Conservation (phyloP, 2,888 invertebrate species). For the Hedychridium roseum region DNA sequence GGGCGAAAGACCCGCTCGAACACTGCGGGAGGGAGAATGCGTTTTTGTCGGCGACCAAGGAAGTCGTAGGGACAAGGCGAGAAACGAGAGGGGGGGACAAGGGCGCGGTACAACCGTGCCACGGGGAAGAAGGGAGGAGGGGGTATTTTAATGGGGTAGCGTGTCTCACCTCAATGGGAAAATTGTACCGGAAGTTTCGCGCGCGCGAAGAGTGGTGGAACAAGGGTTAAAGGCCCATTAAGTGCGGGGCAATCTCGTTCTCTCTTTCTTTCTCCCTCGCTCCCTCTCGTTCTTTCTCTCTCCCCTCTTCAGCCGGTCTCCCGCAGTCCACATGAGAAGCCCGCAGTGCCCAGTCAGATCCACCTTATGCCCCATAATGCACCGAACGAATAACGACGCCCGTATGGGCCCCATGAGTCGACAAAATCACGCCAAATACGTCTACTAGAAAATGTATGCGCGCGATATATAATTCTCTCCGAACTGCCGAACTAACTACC, state of each 20-base stretch:
- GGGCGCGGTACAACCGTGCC: no score
- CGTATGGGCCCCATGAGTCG: no score
- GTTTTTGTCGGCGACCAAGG: background rate
- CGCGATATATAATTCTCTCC: no score
- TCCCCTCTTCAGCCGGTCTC: background rate
- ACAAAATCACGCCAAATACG: no score
- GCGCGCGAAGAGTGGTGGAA: slow-evolving; percentile 24
- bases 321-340: no score
- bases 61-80: background rate
- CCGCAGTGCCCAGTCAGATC: no score
- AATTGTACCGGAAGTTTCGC: slow-evolving; percentile 54
- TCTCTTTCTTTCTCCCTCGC: background rate
- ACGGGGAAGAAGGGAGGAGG: no score
- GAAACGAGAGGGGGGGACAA: background rate
- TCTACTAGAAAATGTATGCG: no score
- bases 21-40: background rate
- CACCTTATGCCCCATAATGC: no score
- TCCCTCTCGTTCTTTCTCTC: background rate
- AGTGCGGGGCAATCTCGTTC: slow-evolving; percentile 44
- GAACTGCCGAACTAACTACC: no score
- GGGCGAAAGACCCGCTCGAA: background rate
- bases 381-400: no score
- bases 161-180: slow-evolving; percentile 41
- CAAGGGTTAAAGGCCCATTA: slow-evolving; percentile 55
- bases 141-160: slow-evolving; percentile 35